phyloP scores from a whole-genome alignment of 1,140 invertebrate species.

The Acromyrmex echinatior region DNA sequence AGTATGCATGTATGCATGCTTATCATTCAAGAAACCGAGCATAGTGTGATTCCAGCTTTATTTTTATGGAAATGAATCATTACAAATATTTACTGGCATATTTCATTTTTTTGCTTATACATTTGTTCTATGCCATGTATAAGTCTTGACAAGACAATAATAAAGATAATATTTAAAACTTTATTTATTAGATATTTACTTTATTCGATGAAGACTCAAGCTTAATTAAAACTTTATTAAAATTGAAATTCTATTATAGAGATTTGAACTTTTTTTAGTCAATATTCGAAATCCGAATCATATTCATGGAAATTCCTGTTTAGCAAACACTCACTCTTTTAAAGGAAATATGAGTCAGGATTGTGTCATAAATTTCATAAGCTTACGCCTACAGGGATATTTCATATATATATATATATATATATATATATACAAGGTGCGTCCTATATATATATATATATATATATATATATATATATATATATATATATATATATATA shows the following conservation, averaged over 20 bases:
- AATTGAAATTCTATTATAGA: background rate
- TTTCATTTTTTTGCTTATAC: background rate
- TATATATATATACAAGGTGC: too few relatives aligned
- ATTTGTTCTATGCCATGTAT: constrained; percentile 13
- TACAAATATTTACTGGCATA: background rate
- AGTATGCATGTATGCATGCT: too few relatives aligned
- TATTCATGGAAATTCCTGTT: background rate
- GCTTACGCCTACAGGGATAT: background rate
- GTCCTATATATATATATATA: too few relatives aligned
- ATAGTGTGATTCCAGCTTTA: background rate
- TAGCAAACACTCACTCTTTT: background rate
- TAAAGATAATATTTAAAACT: background rate
- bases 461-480: too few relatives aligned
- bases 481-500: too few relatives aligned
- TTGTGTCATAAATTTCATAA: background rate
- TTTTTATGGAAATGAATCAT: background rate
- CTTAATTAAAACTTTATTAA: background rate
- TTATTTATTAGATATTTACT: background rate
- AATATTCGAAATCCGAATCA: background rate
- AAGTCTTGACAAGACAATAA: constrained; percentile 22
- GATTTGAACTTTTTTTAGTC: background rate
- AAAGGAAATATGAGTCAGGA: constrained; percentile 2
- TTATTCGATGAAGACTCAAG: background rate
- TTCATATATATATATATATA: background rate
- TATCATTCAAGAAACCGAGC: too few relatives aligned